Conservation (phyloP, 2,113 vertebrate genomes). For the Phodopus roborovskii region DNA sequence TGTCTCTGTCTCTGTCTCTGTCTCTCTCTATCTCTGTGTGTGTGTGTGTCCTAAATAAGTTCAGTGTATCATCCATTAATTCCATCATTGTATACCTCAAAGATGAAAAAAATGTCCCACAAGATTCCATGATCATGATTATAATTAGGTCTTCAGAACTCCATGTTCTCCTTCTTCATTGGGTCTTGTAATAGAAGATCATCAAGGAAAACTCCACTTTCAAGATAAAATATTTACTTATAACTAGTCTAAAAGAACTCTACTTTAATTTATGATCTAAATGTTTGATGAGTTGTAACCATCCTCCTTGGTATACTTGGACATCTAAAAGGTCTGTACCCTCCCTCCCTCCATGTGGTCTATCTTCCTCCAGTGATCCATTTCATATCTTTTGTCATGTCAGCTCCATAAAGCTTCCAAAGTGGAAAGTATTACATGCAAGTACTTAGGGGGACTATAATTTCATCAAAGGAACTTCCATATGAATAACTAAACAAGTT, state of each 20-base stretch:
- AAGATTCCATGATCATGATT: background rate
- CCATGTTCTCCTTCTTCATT: background rate
- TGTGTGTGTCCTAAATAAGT: background rate
- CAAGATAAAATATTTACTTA: background rate
- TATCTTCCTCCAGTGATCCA: background rate
- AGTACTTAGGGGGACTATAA: background rate
- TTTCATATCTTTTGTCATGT: background rate
- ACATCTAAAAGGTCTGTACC: background rate
- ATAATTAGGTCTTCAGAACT: background rate
- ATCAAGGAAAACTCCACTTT: background rate
- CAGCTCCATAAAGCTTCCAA: background rate
- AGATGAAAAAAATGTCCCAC: background rate
- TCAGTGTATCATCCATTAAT: background rate
- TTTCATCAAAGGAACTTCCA: background rate
- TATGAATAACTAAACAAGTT: background rate
- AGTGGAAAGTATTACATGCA: background rate
- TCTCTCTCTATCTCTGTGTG: background rate
- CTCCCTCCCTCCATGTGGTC: accelerated
- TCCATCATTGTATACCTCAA: background rate
- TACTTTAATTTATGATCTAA: background rate
- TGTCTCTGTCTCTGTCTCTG: background rate
- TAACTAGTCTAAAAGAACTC: background rate
- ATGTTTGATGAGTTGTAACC: background rate
- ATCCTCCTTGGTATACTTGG: accelerated
- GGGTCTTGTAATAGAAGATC: background rate